Conservation (phyloP, 2,888 invertebrate genomes). For the Tuberolachnus salignus region DNA sequence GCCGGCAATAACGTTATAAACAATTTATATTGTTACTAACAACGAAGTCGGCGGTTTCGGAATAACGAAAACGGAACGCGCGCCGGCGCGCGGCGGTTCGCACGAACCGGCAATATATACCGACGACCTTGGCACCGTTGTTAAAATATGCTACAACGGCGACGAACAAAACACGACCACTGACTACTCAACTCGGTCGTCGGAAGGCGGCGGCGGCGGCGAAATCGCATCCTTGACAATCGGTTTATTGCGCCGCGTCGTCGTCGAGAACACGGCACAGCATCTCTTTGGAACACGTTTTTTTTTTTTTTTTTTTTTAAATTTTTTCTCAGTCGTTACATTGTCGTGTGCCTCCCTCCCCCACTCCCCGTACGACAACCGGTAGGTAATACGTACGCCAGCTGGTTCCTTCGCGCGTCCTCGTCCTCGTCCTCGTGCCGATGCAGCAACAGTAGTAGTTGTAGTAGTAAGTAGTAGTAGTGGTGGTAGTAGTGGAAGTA, state of each 20-base stretch:
- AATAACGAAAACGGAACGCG: constrained; percentile 1
- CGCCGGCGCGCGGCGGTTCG: not conserved
- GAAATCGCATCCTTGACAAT: constrained; percentile 43
- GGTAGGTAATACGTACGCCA: not conserved
- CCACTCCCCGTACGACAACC: not conserved
- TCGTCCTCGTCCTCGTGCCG: not conserved
- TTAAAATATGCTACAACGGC: constrained; percentile 33
- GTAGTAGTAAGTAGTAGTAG: no score
- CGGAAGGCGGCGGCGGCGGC: not conserved
- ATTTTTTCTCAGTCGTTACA: no score
- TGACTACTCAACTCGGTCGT: constrained; percentile 6
- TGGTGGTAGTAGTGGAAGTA: no score
- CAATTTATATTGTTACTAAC: no score
- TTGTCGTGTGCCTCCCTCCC: no score
- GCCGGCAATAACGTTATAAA: no score
- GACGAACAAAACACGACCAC: constrained; percentile 18
- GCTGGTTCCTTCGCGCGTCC: not conserved
- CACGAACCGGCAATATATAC: not conserved
- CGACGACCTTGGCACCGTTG: constrained; percentile 54
- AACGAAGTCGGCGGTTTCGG: not conserved
- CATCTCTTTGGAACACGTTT: no score
- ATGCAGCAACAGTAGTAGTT: no score
- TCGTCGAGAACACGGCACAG: not conserved
- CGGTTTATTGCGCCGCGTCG: constrained; percentile 38
- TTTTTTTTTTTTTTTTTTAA: no score